Conservation (phyloP, 2,113 vertebrate genomes). For the Seriola rivoliana region DNA sequence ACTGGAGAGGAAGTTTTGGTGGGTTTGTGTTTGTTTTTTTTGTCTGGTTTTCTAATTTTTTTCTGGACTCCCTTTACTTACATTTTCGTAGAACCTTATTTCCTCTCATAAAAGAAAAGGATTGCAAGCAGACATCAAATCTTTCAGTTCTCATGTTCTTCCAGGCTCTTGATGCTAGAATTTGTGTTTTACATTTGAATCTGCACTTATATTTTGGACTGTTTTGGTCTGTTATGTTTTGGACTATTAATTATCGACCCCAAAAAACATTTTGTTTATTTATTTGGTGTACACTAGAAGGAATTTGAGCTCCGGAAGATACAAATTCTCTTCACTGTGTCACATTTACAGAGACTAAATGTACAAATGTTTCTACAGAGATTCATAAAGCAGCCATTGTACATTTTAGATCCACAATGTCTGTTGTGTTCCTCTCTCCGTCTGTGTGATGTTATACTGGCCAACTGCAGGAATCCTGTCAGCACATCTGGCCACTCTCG, state of each 20-base stretch:
- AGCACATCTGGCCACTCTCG: slow-evolving; percentile 69
- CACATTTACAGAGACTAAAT: background rate
- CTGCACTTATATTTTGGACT: background rate
- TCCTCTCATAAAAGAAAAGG: slow-evolving; percentile 21
- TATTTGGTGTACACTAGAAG: background rate
- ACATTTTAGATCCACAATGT: background rate
- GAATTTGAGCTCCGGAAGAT: background rate
- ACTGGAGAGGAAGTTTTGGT: background rate
- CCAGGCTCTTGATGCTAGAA: background rate
- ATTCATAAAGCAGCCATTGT: background rate
- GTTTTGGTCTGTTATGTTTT: too few relatives aligned
- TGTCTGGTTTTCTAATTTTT: slow-evolving; percentile 29
- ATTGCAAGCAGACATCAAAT: slow-evolving; percentile 32
- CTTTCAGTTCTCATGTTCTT: background rate
- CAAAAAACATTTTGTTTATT: background rate
- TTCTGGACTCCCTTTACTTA: background rate
- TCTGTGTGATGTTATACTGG: slow-evolving; percentile 39
- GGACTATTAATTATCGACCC: too few relatives aligned
- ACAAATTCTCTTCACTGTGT: background rate
- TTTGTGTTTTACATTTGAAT: background rate
- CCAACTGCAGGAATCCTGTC: slow-evolving; percentile 44
- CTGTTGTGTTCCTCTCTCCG: slow-evolving; percentile 1
- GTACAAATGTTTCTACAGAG: background rate
- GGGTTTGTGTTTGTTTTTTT: background rate
- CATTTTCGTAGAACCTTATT: slow-evolving; percentile 16